Evolutionary conservation across 2,888 invertebrate genomes (phyloP).

Genomic region (Diarsia mendica): DNA sequence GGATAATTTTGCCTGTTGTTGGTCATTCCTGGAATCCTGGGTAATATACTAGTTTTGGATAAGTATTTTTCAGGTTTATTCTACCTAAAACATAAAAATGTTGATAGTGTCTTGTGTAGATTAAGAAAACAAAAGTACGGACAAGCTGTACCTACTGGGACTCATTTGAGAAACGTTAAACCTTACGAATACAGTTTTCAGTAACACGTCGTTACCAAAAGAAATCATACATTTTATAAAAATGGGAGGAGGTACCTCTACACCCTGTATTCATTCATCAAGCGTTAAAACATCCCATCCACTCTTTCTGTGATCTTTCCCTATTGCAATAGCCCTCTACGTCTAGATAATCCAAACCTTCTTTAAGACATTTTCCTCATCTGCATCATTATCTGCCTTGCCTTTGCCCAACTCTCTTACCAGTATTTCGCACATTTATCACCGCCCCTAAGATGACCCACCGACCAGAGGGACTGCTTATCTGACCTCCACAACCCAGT

Average conservation of each 20-base stretch:
- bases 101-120: not conserved
- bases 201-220: not conserved
- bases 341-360: not conserved
- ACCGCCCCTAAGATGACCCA: too few relatives aligned
- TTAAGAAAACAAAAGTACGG: not conserved
- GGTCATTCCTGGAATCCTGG: not conserved
- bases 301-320: not conserved
- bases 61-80: conserved; percentile 4
- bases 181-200: not conserved
- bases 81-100: not conserved
- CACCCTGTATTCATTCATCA: too few relatives aligned
- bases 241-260: too few relatives aligned
- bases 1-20: conserved; percentile 29
- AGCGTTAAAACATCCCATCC: too few relatives aligned
- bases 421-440: too few relatives aligned
- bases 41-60: not conserved
- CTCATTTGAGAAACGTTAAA: not conserved
- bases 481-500: too few relatives aligned
- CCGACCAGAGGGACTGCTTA: too few relatives aligned
- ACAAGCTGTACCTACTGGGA: too few relatives aligned
- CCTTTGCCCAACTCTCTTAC: too few relatives aligned
- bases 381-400: not conserved
- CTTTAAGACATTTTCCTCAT: not conserved
- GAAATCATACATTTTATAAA: not conserved
- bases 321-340: not conserved